Percentiles rank a stretch among this genome's conserved stretches.
These are phyloP conservation scores for Phycodurus eques DNA, from an alignment of 2,113 vertebrate species.

Conservation along the genomic window DNA sequence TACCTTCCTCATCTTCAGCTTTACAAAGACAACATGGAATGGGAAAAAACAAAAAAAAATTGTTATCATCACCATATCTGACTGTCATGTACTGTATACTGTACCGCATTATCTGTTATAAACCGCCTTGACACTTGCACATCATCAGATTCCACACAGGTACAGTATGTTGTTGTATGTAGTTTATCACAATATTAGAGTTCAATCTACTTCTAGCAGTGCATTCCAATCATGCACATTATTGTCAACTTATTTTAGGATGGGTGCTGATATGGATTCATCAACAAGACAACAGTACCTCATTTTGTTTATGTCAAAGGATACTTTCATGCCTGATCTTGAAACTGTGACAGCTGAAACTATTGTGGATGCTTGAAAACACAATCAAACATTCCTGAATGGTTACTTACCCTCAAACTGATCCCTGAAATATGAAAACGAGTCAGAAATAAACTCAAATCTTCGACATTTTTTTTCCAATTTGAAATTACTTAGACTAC, in stretches of 20 bases:
- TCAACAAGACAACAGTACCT: background rate
- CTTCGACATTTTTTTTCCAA: background rate
- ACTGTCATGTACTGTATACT: background rate
- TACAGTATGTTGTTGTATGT: background rate
- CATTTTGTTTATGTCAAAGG: background rate
- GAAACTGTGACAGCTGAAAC: background rate
- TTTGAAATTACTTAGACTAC: background rate
- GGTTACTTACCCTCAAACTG: slow-evolving; percentile 84
- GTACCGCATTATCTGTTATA: background rate
- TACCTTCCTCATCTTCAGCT: slow-evolving; percentile 91
- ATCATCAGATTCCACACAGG: background rate
- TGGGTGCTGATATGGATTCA: background rate
- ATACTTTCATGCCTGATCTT: slow-evolving; percentile 1
- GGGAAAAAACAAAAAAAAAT: slow-evolving; percentile 37
- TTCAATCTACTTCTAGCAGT: background rate
- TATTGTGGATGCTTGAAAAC: slow-evolving; percentile 1
- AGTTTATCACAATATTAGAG: background rate
- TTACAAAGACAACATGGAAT: slow-evolving; percentile 33
- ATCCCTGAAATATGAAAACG: slow-evolving; percentile 72
- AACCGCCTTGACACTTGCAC: background rate
- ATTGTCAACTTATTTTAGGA: background rate
- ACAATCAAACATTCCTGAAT: slow-evolving; percentile 10
- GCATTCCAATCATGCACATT: background rate
- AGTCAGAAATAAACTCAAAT: slow-evolving; percentile 7
- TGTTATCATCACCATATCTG: background rate